Conservation (phyloP, 2,888 invertebrate species). For the Sinodicranocentrus sp. region DNA sequence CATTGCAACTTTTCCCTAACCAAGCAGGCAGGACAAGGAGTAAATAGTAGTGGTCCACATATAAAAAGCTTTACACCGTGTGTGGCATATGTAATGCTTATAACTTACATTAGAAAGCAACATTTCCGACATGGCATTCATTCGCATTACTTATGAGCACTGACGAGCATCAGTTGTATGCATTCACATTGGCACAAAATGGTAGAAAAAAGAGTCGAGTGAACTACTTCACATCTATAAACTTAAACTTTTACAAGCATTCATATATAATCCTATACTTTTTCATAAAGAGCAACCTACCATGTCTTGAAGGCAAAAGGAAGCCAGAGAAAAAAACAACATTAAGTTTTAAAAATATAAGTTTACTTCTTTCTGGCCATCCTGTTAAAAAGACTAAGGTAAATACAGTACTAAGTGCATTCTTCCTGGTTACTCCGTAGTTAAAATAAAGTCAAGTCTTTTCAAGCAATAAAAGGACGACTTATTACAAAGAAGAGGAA, state of each 20-base stretch:
- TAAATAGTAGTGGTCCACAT: no score
- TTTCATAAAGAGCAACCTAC: not conserved
- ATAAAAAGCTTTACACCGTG: not conserved
- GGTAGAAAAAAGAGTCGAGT: no score
- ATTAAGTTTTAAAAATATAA: no score
- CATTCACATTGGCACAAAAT: not conserved
- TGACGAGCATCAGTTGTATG: not conserved
- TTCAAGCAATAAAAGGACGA: not conserved
- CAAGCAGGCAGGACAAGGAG: not conserved
- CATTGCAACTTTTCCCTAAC: not conserved
- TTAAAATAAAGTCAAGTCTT: constrained; percentile 5
- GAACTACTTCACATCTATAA: no score
- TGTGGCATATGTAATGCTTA: not conserved
- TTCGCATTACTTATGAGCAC: constrained; percentile 17
- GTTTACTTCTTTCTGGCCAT: no score
- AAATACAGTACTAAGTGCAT: constrained; percentile 17
- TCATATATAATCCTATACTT: no score
- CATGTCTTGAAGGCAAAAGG: no score
- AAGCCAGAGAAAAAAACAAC: no score
- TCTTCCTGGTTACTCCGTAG: constrained; percentile 11
- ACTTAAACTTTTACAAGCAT: no score
- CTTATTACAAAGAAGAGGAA: not conserved
- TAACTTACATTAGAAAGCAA: no score
- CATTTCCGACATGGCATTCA: not conserved
- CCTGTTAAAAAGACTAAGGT: no score